Evolutionary conservation across 2,797 vertebrate genomes (phyloP), one percentile per base, ranked within the genome.

Genomic region (Bryconaethiops microstoma): DNA sequence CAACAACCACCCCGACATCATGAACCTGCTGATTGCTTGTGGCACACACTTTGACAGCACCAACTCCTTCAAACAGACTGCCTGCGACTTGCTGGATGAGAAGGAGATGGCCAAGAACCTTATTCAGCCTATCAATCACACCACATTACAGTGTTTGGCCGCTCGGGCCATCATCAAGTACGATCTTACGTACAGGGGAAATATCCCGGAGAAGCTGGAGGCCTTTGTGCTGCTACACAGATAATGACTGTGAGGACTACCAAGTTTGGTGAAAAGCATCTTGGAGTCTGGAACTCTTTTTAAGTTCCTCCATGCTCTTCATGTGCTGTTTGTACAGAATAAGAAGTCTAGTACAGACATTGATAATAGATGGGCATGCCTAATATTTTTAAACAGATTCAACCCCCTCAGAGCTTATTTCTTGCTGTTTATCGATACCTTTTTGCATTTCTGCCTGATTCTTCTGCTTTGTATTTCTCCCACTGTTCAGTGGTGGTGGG

Each of bases 51-150:
- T 99, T 0, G 98, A 99, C 94, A 96, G 96, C 91, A 99, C 97
- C 89, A 99, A 99, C 88, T 92, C 92, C 39, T 93, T 93, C 91
- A 95, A 97, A 85, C 96, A 99, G 93, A 98, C 96, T 16, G 96
- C 98, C 89, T 97, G 95, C 65, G 98, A 99, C 91, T 93, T 99
- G 89, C 91, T 99, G 90, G 97, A 98, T 13, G 96, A 99, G 91
- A 99, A 98, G 88, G 95, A 99, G 91, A 95, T 98, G 90, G 96
- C 97, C 86, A 96, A 96, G 90, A 99, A 99, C 88, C 91, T 98
- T 91, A 98, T 99, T 87, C 98, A 99, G 87, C 97, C 98, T 78
- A 98, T 99, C 89, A 99, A 98, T 91, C 97, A 99, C 92, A 99
- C 95, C 89, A 99, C 97, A 0, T 91, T 99, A 94, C 97, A 99